phyloP scores from a whole-genome alignment of 2,113 vertebrate species.

The Ceyx melanurus region DNA sequence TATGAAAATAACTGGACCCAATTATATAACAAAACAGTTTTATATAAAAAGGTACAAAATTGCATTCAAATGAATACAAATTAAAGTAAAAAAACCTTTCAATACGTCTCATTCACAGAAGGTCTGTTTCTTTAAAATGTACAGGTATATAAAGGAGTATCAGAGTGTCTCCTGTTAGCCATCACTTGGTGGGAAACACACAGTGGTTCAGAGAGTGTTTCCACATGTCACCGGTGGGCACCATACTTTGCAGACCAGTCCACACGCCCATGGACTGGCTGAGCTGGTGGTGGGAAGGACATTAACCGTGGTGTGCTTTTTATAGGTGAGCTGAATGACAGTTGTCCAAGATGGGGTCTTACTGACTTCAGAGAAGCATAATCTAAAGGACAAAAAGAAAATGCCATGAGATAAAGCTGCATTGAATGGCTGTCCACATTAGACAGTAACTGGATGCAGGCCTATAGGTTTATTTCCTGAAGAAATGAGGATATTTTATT shows the following conservation, averaged over 20 bases:
- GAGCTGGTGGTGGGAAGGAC: slow-evolving; percentile 75
- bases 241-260: slow-evolving; percentile 94
- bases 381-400: slow-evolving; percentile 73
- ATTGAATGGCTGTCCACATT: background rate
- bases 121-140: slow-evolving; percentile 8
- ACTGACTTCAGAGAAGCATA: slow-evolving; percentile 86
- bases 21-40: slow-evolving; percentile 76
- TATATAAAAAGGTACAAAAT: slow-evolving; percentile 74
- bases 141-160: background rate
- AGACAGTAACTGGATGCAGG: background rate
- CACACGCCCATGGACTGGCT: slow-evolving; percentile 84
- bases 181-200: background rate
- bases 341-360: slow-evolving; percentile 75
- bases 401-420: background rate
- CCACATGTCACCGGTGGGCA: slow-evolving; percentile 73
- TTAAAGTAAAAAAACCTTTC: slow-evolving; percentile 57
- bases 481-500: background rate
- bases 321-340: slow-evolving; percentile 76
- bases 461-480: background rate
- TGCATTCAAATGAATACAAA: slow-evolving; percentile 70
- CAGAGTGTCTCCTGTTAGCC: background rate
- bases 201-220: background rate
- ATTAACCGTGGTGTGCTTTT: slow-evolving; percentile 79
- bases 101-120: slow-evolving; percentile 50
- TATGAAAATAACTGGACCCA: slow-evolving; percentile 78